These are phyloP conservation scores for Stramonita haemastoma DNA, from an alignment of 2,888 invertebrate genomes.

Conservation along the genomic window DNA sequence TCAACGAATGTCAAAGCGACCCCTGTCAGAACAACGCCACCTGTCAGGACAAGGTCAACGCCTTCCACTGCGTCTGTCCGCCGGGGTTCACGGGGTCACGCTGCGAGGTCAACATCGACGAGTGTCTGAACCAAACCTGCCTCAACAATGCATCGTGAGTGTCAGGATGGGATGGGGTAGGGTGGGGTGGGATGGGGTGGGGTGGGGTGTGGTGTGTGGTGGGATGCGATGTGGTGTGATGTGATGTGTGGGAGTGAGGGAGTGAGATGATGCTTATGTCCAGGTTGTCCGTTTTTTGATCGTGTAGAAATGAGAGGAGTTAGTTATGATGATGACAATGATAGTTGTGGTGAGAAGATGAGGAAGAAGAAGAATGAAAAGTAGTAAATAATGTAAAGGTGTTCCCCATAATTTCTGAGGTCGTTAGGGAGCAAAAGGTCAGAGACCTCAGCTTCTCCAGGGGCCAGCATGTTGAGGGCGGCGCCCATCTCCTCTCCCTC, in stretches of 20 bases:
- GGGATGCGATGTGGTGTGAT: too few species aligned
- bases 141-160: conserved; percentile 44
- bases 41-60: conserved; percentile 92
- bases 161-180: background rate
- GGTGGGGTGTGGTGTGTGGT: too few species aligned
- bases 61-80: conserved; percentile 86
- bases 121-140: conserved; percentile 45
- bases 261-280: too few species aligned
- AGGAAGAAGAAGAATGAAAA: too few species aligned
- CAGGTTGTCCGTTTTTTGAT: too few species aligned
- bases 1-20: conserved; percentile 94
- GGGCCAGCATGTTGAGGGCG: too few species aligned
- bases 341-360: background rate
- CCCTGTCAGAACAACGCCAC: conserved; percentile 97
- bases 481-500: too few species aligned
- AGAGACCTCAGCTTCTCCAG: too few species aligned
- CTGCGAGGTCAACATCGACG: conserved; percentile 67
- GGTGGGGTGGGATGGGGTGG: background rate
- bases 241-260: conserved; percentile 40
- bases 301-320: too few species aligned
- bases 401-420: too few species aligned
- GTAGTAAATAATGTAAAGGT: too few species aligned
- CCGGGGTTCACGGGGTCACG: conserved; percentile 7
- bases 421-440: too few species aligned
- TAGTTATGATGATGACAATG: background rate